Base-by-base conservation (phyloP, 64 coral and sea anemone species). In the Stylophora pistillata region DNA sequence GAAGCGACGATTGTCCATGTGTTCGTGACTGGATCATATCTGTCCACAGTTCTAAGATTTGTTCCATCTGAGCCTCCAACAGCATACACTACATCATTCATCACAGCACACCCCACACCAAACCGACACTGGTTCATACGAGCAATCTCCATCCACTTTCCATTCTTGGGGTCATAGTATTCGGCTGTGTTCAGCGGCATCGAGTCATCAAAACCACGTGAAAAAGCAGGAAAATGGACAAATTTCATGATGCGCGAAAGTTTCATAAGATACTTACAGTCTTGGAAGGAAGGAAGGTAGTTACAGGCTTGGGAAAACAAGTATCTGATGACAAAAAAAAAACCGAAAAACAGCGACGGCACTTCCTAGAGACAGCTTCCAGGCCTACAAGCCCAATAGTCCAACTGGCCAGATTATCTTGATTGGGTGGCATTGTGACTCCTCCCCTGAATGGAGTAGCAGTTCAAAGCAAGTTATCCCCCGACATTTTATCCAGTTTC, bases 161-260 rank as follows among this genome's bases (percentile, higher is more conserved):
- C 92, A 13, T 87, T 79, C 55, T 94, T 94, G 21, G 93, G 86
- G 54, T 98, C 96, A 37, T 94, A 98, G 55, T 94, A 98, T 34
- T 98, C 96, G 33, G 96, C 96, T 47, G 96, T 98, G 53, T 98
- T 98, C 12, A 98, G 89, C 5, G 96, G 96, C 96, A 98, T 98
- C 23, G 96, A 98, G 30, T 92, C 96, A 72, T 98, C 96, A 65
- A 98, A 98, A 56, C 96, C 96, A 89, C 96, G 92, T 98, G 59
- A 0, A 27, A 78, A 52, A 17, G 32, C n/a, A 7, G 25, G n/a
- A 25, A 10, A n/a, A 68, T 9, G 7, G 23, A 25, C 20, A n/a
- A n/a, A n/a, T n/a, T n/a, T n/a, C n/a, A n/a, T n/a, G n/a, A n/a
- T n/a, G n/a, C n/a, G n/a, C n/a, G n/a, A 70, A 70, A 70, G 28